Percentiles rank a stretch among this genome's conserved stretches.
Conservation (phyloP, 2,113 vertebrate species). For the Nothobranchius kuhntae region DNA sequence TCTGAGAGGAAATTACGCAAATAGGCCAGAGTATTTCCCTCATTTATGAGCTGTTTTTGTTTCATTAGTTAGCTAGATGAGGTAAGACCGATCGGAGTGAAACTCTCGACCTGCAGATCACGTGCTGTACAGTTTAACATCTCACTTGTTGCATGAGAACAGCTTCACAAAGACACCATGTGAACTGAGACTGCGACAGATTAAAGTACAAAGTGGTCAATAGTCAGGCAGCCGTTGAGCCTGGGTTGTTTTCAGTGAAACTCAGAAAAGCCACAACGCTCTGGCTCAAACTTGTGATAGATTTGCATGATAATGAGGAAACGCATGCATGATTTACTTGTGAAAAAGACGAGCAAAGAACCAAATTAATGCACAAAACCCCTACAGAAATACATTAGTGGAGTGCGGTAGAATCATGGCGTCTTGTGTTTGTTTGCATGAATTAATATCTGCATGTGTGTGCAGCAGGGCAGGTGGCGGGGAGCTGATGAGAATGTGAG, state of each 20-base stretch:
- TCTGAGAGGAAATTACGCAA: not conserved
- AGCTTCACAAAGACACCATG: not conserved
- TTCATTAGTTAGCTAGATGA: not conserved
- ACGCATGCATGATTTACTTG: not conserved
- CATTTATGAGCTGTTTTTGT: not conserved
- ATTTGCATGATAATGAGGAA: slow-evolving; percentile 9
- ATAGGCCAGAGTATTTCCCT: not conserved
- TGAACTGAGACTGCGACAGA: not conserved
- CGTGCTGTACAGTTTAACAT: not conserved
- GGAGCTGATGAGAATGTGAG: not conserved
- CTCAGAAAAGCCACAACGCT: slow-evolving; percentile 47
- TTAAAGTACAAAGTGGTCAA: slow-evolving; percentile 20
- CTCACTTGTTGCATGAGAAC: not conserved
- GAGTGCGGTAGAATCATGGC: not conserved
- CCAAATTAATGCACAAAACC: not conserved
- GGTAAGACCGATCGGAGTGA: too few relatives aligned
- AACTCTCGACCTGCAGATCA: not conserved
- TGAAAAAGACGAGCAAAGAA: not conserved
- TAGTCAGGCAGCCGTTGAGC: slow-evolving; percentile 21
- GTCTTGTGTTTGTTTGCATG: too few relatives aligned
- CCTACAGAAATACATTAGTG: not conserved
- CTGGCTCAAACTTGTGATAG: slow-evolving; percentile 18
- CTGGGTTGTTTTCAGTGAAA: slow-evolving; percentile 57
- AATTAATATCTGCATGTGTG: not conserved
- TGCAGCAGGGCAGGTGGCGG: not conserved